Evolutionary conservation across 2,113 vertebrate species (phyloP).

Genomic region (Phrynosoma blainvillii): DNA sequence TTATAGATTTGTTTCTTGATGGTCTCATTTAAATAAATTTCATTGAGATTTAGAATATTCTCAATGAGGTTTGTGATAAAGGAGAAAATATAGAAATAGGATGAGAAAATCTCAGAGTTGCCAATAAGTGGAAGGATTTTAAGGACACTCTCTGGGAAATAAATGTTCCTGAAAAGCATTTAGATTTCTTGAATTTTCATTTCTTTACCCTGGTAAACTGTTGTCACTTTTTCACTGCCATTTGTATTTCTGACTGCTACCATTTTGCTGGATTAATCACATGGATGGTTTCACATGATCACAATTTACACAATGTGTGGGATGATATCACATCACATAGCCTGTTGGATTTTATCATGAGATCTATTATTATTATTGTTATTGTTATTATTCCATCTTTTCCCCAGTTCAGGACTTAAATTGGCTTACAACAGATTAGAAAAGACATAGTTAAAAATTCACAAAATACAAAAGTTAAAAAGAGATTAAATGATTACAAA

Average conservation of each 20-base stretch:
- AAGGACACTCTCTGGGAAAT: not conserved
- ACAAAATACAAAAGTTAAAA: too few relatives aligned
- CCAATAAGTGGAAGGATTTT: not conserved
- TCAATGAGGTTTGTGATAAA: not conserved
- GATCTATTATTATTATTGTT: too few relatives aligned
- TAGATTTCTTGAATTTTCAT: not conserved
- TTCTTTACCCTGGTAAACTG: not conserved
- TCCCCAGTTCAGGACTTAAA: too few relatives aligned
- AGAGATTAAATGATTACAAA: too few relatives aligned
- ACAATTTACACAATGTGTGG: not conserved
- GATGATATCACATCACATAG: not conserved
- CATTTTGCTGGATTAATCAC: not conserved
- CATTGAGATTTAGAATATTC: not conserved
- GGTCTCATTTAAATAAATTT: not conserved
- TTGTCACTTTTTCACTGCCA: not conserved
- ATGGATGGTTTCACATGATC: not conserved
- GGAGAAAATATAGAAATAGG: not conserved
- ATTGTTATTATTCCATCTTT: too few relatives aligned
- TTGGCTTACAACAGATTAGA: too few relatives aligned
- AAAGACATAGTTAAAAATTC: too few relatives aligned
- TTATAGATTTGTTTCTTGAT: not conserved
- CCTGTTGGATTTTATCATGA: not conserved
- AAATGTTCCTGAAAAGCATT: not conserved
- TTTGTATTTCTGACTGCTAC: not conserved
- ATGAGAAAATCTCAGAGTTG: not conserved